A percentile compares a stretch with the other conserved stretches of the same genome.
Conservation (phyloP, 1,140 invertebrate species). For the Lasioglossum albipes region DNA sequence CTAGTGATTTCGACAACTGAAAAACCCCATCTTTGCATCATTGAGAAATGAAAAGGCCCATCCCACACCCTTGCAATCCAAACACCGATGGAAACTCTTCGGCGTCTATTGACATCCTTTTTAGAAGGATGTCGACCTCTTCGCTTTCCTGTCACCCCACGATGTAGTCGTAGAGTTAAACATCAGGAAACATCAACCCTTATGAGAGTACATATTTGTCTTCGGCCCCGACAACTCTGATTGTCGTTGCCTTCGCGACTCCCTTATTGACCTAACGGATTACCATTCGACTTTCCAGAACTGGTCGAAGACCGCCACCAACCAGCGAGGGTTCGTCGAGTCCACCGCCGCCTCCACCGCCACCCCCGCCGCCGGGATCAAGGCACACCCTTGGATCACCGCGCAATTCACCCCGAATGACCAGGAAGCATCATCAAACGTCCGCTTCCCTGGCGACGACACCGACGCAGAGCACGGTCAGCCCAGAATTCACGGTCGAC, state of each 20-base stretch:
- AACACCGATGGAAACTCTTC: too few species aligned
- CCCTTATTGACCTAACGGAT: not conserved
- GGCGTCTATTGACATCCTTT: too few species aligned
- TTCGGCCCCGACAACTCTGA: not conserved
- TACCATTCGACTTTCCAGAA: slow-evolving; percentile 38
- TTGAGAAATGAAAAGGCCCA: too few species aligned
- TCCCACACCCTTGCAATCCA: too few species aligned
- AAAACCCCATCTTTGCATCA: too few species aligned
- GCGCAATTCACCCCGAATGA: slow-evolving; percentile 74
- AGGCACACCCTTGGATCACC: slow-evolving; percentile 72
- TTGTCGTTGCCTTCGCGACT: not conserved
- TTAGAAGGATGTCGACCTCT: too few species aligned
- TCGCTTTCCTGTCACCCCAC: too few species aligned
- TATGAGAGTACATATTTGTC: slow-evolving; percentile 2
- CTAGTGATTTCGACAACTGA: too few species aligned
- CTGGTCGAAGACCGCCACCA: slow-evolving; percentile 65
- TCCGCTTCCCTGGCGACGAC: slow-evolving; percentile 74
- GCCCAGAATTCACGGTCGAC: slow-evolving; percentile 53
- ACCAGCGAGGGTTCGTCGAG: slow-evolving; percentile 73
- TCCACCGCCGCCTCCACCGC: slow-evolving; percentile 75
- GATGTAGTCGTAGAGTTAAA: not conserved
- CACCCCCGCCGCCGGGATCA: slow-evolving; percentile 65
- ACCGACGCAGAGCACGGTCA: slow-evolving; percentile 67
- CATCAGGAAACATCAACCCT: not conserved
- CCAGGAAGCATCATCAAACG: slow-evolving; percentile 75